These are phyloP conservation scores for Xenops minutus DNA, from an alignment of 2,797 vertebrate species.

Conservation along the genomic window DNA sequence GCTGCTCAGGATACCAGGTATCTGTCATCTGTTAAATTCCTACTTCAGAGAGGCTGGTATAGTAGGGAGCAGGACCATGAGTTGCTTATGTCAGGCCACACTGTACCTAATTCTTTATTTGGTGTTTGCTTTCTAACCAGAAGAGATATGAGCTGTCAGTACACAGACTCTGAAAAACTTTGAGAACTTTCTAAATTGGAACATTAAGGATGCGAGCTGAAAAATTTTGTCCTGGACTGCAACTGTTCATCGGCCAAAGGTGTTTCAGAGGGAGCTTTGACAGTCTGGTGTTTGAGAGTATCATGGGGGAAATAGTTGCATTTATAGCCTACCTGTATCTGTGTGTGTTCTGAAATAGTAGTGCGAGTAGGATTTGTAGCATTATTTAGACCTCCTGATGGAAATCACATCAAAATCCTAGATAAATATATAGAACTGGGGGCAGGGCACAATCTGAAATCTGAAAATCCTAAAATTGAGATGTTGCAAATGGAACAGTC, in stretches of 20 bases:
- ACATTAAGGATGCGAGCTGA: not conserved
- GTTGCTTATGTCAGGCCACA: not conserved
- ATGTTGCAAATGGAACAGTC: not conserved
- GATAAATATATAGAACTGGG: not conserved
- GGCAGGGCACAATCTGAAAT: not conserved
- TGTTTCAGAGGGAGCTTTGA: not conserved
- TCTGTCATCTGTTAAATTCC: not conserved
- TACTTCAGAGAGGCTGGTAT: not conserved
- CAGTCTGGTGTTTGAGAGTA: not conserved
- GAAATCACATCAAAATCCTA: not conserved
- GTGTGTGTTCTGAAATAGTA: not conserved
- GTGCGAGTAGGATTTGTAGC: not conserved
- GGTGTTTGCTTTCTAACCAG: not conserved
- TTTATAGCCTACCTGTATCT: not conserved
- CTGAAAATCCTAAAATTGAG: not conserved
- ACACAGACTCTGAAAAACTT: not conserved
- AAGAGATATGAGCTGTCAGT: not conserved
- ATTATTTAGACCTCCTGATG: not conserved
- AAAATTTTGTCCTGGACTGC: not conserved
- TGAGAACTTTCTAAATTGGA: not conserved
- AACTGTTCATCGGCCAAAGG: not conserved
- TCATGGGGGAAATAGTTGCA: not conserved
- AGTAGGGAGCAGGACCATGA: not conserved
- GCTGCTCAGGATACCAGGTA: not conserved
- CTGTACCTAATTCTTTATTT: not conserved